These are phyloP conservation scores for Lethrus apterus DNA, from an alignment of 1,140 invertebrate genomes.

Conservation along the genomic window DNA sequence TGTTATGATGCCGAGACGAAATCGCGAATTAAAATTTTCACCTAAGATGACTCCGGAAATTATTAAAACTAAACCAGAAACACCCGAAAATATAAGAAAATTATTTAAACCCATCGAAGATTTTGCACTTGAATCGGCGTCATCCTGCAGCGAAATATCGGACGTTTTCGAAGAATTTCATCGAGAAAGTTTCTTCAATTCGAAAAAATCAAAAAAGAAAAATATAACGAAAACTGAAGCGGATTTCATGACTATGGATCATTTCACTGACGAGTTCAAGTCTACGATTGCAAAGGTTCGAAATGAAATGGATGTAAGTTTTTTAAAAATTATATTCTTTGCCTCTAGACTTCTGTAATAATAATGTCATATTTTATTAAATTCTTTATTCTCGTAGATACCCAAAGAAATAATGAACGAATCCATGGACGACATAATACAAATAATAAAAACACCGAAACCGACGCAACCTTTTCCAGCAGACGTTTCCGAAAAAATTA, in stretches of 20 bases:
- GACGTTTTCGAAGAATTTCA: slow-evolving; percentile 30
- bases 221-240: slow-evolving; percentile 26
- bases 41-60: too few relatives aligned
- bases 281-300: slow-evolving; percentile 21
- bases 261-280: slow-evolving; percentile 30
- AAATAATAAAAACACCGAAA: slow-evolving; percentile 1
- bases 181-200: slow-evolving; percentile 21
- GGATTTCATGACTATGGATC: slow-evolving; percentile 21
- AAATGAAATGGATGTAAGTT: slow-evolving; percentile 17
- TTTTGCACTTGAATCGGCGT: slow-evolving; percentile 14
- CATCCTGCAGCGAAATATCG: slow-evolving; percentile 22
- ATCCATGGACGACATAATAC: background rate
- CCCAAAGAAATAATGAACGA: slow-evolving; percentile 3
- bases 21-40: too few relatives aligned
- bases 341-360: background rate
- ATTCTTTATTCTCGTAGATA: slow-evolving; percentile 1
- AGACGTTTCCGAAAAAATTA: background rate
- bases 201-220: slow-evolving; percentile 15
- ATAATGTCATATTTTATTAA: background rate
- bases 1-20: slow-evolving; percentile 2
- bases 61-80: too few relatives aligned
- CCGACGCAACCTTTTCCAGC: background rate
- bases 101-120: slow-evolving; percentile 21
- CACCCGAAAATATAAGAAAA: slow-evolving; percentile 13
- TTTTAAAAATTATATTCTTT: background rate